Conservation (phyloP, 2,113 vertebrate genomes). For the Calonectris borealis region DNA sequence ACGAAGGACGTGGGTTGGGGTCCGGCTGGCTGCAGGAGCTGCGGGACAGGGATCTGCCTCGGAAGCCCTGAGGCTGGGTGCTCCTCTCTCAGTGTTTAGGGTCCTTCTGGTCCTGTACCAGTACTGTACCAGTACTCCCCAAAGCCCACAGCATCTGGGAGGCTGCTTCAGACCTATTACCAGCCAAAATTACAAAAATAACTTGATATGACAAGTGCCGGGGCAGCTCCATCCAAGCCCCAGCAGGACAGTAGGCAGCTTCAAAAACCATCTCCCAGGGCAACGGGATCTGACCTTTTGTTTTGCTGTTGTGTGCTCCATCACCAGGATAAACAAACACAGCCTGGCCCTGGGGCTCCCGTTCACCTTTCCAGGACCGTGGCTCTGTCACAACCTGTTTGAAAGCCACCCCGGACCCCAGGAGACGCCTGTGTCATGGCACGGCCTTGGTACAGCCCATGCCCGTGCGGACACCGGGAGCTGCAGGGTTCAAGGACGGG, state of each 20-base stretch:
- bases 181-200: slow-evolving; percentile 1
- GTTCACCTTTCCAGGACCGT: slow-evolving; percentile 62
- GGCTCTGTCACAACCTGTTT: slow-evolving; percentile 61
- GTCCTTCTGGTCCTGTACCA: not conserved
- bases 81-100: not conserved
- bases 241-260: slow-evolving; percentile 27
- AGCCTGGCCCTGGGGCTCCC: slow-evolving; percentile 43
- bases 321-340: slow-evolving; percentile 58
- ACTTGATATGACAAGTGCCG: not conserved
- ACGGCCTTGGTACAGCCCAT: not conserved
- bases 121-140: too few relatives aligned
- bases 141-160: not conserved
- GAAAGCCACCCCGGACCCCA: not conserved
- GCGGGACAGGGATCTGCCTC: not conserved
- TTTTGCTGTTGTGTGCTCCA: slow-evolving; percentile 35
- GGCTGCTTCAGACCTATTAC: not conserved
- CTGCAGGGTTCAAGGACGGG: not conserved
- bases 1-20: not conserved
- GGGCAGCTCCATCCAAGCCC: not conserved
- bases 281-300: slow-evolving; percentile 68
- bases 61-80: not conserved
- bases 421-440: not conserved
- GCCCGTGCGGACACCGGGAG: accelerated
- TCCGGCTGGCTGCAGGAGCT: not conserved
- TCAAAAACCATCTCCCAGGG: slow-evolving; percentile 69